Evolutionary conservation across 2,888 invertebrate species (phyloP), one percentile per base, ranked within the genome.

Genomic region (Formica aserva): DNA sequence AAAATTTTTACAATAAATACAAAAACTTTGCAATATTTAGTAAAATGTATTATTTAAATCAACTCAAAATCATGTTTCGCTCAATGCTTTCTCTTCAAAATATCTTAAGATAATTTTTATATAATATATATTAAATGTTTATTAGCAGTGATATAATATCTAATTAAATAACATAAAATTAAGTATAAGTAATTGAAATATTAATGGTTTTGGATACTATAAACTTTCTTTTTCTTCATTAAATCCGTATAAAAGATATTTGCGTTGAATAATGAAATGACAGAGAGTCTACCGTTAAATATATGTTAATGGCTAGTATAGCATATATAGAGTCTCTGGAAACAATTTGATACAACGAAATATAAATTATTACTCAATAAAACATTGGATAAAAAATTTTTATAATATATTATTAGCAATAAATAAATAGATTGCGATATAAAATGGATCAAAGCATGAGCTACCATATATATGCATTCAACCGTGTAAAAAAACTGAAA

Each of bases 1-100:
- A 35, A 71, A 22, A 55, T 71, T 72, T 26, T 38, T 71, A n/a
- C 8, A 38, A 71, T 71, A 67, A 55, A 71, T 32, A 18, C 9
- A 45, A 45, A 45, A 48, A 48, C 1, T 29, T 67, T 32, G 3
- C 15, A 69, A 6, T 9, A 45, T 9, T 41, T 66, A 15, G 9
- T 66, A 26, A 66, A 29, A 29, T 15, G 8, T 29, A 15, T 60
- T 60, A 60, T 29, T 5, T 60, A 60, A 60, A 3, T 29, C 29
- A 62, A 3, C 2, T 60, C 15, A 9, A 62, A 62, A 62, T 60
- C 8, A 62, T n/a, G 62, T 32, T 29, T 62, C 18, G 1, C 6
- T 29, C 26, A 13, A 62, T 62, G 9, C 26, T 26, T 26, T 26
- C 26, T 26, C 32, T 62, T 18, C 18, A 4, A 62, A 62, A 62